A percentile compares a stretch with the other conserved stretches of the same genome.
These are phyloP conservation scores for Phortica okadai DNA, from an alignment of 2,888 invertebrate genomes.

Conservation along the genomic window DNA sequence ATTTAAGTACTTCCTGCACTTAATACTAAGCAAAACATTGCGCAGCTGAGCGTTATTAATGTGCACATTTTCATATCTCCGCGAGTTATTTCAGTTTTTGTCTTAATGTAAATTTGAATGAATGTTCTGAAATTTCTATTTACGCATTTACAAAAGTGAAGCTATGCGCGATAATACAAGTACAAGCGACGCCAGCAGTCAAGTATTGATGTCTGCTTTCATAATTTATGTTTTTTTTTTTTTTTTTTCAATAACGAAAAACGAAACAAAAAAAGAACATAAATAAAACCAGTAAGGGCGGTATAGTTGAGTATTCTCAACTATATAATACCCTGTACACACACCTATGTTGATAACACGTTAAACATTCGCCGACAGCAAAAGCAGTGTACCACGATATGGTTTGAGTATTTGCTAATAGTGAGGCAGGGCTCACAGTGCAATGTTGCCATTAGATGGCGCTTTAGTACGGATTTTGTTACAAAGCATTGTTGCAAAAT, in stretches of 20 bases:
- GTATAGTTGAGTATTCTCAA: no score
- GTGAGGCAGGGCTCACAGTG: no score
- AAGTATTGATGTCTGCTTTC: neutral
- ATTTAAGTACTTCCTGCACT: constrained; percentile 19
- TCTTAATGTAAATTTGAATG: neutral
- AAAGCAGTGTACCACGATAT: no score
- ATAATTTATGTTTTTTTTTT: neutral
- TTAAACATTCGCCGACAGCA: no score
- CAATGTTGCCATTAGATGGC: no score
- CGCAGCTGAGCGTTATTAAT: neutral
- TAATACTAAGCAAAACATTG: neutral
- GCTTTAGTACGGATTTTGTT: no score
- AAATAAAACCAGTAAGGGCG: no score
- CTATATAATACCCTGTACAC: no score
- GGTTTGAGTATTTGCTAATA: no score
- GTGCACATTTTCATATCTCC: neutral
- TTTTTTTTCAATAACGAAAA: neutral
- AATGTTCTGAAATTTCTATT: neutral
- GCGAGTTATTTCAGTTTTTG: neutral
- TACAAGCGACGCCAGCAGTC: neutral
- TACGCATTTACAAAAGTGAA: neutral
- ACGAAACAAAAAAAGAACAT: no score
- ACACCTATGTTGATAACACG: no score
- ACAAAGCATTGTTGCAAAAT: no score
- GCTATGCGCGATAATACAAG: neutral